A percentile compares a stretch with the other conserved stretches of the same genome.
Evolutionary conservation across 2,888 invertebrate species (phyloP).

Genomic region (Apantesis nais): DNA sequence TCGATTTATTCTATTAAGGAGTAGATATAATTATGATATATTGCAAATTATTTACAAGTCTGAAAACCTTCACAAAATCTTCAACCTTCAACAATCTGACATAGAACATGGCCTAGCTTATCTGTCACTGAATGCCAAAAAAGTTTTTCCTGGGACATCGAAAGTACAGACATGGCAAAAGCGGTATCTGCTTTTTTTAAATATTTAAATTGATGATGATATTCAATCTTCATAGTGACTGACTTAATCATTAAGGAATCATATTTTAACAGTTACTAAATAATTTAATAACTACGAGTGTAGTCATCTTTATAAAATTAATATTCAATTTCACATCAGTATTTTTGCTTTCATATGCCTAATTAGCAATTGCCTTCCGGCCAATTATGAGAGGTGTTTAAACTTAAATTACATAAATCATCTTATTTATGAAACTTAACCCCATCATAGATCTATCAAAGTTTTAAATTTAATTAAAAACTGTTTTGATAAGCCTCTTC

Average conservation of each 20-base stretch:
- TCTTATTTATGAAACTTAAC: constrained; percentile 6
- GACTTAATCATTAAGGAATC: neutral
- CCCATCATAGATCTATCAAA: constrained; percentile 7
- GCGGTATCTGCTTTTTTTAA: too few relatives aligned
- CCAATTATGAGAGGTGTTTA: neutral
- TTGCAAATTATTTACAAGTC: neutral
- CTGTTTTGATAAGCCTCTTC: constrained; percentile 11
- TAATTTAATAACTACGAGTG: neutral
- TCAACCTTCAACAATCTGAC: too few relatives aligned
- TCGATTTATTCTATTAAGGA: too few relatives aligned
- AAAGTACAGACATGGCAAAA: too few relatives aligned
- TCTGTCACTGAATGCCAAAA: too few relatives aligned
- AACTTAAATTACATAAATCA: constrained; percentile 11
- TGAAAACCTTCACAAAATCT: neutral
- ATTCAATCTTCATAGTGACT: neutral
- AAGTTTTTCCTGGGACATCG: too few relatives aligned
- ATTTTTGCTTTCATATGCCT: neutral
- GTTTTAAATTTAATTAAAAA: constrained; percentile 14
- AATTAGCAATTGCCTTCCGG: neutral
- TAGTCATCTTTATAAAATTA: neutral
- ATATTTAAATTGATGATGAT: too few relatives aligned
- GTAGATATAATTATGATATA: neutral
- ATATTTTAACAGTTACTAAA: neutral
- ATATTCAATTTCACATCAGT: neutral
- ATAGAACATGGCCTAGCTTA: too few relatives aligned